Base-by-base conservation (phyloP, 2,113 vertebrate genomes). In the Syrmaticus mikado region DNA sequence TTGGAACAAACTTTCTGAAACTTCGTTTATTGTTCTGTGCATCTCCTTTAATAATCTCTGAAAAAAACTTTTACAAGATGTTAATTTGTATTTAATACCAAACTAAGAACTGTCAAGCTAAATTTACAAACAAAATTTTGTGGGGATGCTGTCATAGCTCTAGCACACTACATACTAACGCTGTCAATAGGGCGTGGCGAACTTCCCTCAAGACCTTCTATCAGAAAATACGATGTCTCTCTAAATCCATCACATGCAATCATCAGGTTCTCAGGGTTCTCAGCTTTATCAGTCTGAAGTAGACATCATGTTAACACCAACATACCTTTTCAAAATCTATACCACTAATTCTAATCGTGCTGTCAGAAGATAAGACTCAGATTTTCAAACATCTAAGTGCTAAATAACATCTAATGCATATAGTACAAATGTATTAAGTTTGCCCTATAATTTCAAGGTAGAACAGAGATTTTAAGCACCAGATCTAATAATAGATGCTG, bases 31-130 rank as follows among this genome's bases (percentile, higher is more conserved):
- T 85, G 80, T 81, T 34, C 77, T 45, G 11, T n/a, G 18, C 24
- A 85, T 82, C 48, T 79, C 60, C 71, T 57, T 41, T 84, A 58
- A 90, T 78, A 79, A 92, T 84, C 24, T 32, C 32, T 19, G 21
- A 28, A 62, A 93, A 79, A 21, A 53, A 22, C 22, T 65, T 86
- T 55, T 84, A 75, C 40, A 82, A 84, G 76, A 40, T 65, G 18
- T 17, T 93, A 70, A 87, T 92, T 90, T 81, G 62, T 86, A 40
- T 84, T 90, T 93, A 90, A 89, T 79, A 22, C 36, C 62, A 82
- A 34, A 13, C 17, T 61, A 68, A 55, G 48, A 82, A 70, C 32
- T 46, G 45, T 71, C 64, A 60, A 10, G 13, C 34, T 61, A 48
- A 85, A 66, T 55, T 91, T 67, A 82, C 41, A 67, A 67, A 41